These are phyloP conservation scores for Vimba vimba DNA, from an alignment of 2,113 vertebrate species.

Conservation along the genomic window DNA sequence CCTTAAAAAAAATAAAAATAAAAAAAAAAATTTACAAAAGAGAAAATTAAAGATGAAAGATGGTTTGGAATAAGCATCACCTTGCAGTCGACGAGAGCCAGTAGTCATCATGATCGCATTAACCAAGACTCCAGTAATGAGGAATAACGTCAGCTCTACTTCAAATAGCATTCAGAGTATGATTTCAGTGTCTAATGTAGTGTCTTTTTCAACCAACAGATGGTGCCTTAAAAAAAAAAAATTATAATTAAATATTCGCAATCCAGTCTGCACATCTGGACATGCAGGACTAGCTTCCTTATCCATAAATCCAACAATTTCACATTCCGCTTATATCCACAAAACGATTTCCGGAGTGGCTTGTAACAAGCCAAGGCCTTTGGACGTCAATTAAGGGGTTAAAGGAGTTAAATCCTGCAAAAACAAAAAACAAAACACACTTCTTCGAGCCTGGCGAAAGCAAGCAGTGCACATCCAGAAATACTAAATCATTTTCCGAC, in stretches of 20 bases:
- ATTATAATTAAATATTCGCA: too few relatives aligned
- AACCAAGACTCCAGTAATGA: slow-evolving; percentile 56
- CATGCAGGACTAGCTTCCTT: neutral
- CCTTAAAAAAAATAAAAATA: neutral
- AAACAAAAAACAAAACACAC: neutral
- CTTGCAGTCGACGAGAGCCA: slow-evolving; percentile 71
- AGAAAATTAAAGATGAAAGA: slow-evolving; percentile 52
- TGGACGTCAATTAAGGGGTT: slow-evolving; percentile 13
- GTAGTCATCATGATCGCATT: slow-evolving; percentile 70
- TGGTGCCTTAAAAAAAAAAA: slow-evolving; percentile 7
- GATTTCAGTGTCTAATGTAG: slow-evolving; percentile 51
- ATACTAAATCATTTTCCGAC: slow-evolving; percentile 48
- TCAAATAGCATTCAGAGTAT: slow-evolving; percentile 23
- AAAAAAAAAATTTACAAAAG: neutral
- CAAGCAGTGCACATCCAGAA: slow-evolving; percentile 63
- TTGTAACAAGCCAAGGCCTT: slow-evolving; percentile 2
- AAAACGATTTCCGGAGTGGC: neutral
- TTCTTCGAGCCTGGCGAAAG: slow-evolving; percentile 48
- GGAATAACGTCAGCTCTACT: slow-evolving; percentile 61
- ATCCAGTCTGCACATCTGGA: too few relatives aligned
- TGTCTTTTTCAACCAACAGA: slow-evolving; percentile 44
- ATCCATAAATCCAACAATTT: neutral
- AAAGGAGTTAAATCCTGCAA: slow-evolving; percentile 25
- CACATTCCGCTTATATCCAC: neutral
- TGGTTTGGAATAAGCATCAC: slow-evolving; percentile 60